These are phyloP conservation scores for Condylura cristata DNA, from an alignment of 2,113 vertebrate species.

Conservation along the genomic window DNA sequence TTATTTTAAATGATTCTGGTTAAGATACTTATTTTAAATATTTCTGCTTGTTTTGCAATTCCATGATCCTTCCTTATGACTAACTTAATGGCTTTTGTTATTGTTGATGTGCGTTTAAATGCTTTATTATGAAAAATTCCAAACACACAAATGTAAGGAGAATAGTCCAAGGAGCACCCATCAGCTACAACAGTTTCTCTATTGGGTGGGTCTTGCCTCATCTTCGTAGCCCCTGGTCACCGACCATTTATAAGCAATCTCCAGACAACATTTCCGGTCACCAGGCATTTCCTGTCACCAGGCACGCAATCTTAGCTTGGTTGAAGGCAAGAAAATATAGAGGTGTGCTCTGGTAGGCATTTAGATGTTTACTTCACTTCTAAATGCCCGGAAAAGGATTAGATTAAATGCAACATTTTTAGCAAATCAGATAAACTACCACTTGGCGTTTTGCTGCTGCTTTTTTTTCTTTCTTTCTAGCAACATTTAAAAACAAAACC, in stretches of 20 bases:
- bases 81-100: background rate
- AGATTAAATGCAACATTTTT: constrained; percentile 58
- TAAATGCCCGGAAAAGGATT: constrained; percentile 63
- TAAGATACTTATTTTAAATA: background rate
- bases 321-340: constrained; percentile 26
- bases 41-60: background rate
- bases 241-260: constrained; percentile 3
- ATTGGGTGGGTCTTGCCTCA: background rate
- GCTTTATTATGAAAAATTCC: background rate
- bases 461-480: constrained; percentile 1
- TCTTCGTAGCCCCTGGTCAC: background rate
- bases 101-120: background rate
- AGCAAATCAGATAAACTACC: constrained; percentile 62
- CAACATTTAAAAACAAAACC: constrained; percentile 75
- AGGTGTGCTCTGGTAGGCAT: constrained; percentile 32
- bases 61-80: background rate
- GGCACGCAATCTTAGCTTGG: constrained; percentile 33
- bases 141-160: background rate
- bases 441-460: constrained; percentile 54
- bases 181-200: background rate
- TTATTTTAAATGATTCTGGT: background rate
- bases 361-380: constrained; percentile 55
- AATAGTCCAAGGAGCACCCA: background rate
- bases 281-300: background rate
- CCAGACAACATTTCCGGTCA: background rate